Evolutionary conservation across 2,888 invertebrate genomes (phyloP), one percentile per base, ranked within the genome.

Genomic region (Torymus auratus): DNA sequence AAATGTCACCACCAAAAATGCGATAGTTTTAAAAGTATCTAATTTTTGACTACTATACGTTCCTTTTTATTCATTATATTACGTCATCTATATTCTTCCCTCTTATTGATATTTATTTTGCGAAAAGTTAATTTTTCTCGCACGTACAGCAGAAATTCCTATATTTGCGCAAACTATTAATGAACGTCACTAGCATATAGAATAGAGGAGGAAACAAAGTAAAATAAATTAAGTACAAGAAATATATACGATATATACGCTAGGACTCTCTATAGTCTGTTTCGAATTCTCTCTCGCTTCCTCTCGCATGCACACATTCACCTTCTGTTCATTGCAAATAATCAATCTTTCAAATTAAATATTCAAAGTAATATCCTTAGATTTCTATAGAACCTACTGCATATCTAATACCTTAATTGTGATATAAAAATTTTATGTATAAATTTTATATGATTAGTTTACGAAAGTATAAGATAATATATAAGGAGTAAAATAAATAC

Each of bases 221-320:
- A 87, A 84, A 88, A 88, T 88, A 87, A 88, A 88, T 89, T 89
- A 89, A 88, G 88, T 88, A 89, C 88, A 85, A 86, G 85, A 85
- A 87, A 86, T 85, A 86, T 82, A 83, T 85, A 86, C 78, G 84
- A 41, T 41, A 41, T 7, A 85, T 74, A 83, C 85, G 84, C 84
- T 83, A 84, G 82, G 84, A 83, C 81, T 74, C 65, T 75, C 41
- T 41, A 41, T 41, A 41, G 41, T 41, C 41, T 41, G 7, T 41
- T 41, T 41, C 41, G 41, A 41, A 41, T 41, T 41, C 41, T 41
- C 41, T 41, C 41, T 41, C 41, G 7, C 7, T 41, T 41, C 41
- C 7, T 41, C 7, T 7, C 7, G 41, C 41, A 7, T 7, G 41
- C 41, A 10, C 41, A 65, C 75, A 77, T 65, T 78, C 64, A 52